Evolutionary conservation across 2,888 invertebrate genomes (phyloP).

Genomic region (Elegia similella): DNA sequence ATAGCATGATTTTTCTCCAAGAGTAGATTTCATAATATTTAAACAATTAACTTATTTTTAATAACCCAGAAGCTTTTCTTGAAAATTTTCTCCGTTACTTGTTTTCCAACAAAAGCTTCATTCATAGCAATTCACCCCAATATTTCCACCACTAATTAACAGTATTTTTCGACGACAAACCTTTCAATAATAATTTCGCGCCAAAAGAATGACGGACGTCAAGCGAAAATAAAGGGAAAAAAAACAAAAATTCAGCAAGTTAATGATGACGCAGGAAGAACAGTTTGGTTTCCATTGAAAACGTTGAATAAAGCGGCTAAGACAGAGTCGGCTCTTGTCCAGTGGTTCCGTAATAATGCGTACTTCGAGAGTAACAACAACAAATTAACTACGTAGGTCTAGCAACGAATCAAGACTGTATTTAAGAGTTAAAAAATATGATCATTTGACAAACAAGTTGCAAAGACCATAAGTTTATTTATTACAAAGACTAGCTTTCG

Average conservation of each 20-base stretch:
- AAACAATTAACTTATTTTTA: not conserved
- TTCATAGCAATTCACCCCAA: constrained; percentile 8
- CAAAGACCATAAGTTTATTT: no score
- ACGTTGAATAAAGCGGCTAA: constrained; percentile 40
- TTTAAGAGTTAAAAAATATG: no score
- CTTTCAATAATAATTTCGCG: constrained; percentile 15
- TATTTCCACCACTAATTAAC: constrained; percentile 14
- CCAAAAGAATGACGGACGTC: constrained; percentile 40
- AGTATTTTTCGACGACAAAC: constrained; percentile 6
- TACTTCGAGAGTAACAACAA: no score
- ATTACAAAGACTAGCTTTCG: no score
- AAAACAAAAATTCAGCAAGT: constrained; percentile 52
- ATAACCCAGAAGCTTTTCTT: not conserved
- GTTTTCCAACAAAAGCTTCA: not conserved
- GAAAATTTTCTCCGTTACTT: not conserved
- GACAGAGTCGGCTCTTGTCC: not conserved
- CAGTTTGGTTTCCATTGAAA: constrained; percentile 66
- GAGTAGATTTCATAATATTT: no score
- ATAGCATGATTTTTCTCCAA: no score
- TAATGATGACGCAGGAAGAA: constrained; percentile 73
- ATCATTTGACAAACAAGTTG: no score
- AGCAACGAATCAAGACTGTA: no score
- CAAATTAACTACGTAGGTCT: no score
- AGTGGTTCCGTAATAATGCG: not conserved
- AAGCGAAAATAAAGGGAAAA: constrained; percentile 34